phyloP scores from a whole-genome alignment of 2,113 vertebrate species.

The Siniperca chuatsi region DNA sequence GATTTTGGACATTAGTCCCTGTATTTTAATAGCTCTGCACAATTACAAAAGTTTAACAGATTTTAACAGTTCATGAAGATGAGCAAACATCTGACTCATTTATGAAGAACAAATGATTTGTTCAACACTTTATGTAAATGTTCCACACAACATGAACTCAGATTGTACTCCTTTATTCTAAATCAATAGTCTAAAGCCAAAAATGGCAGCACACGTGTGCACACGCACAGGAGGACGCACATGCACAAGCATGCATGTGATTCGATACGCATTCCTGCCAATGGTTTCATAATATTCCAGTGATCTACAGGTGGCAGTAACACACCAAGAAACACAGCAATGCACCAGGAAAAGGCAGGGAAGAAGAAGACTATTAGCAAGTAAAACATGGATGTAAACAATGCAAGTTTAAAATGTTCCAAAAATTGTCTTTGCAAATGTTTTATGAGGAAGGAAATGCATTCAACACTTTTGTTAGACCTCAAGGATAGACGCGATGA shows the following conservation, averaged over 20 bases:
- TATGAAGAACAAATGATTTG: background rate
- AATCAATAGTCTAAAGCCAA: background rate
- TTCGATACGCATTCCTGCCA: background rate
- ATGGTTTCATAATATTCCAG: background rate
- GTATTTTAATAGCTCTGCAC: background rate
- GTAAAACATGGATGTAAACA: background rate
- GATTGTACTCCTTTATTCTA: background rate
- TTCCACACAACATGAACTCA: background rate
- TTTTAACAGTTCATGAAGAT: background rate
- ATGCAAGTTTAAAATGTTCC: background rate
- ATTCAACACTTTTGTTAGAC: too few relatives aligned
- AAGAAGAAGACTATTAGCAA: too few relatives aligned
- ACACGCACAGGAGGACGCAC: too few relatives aligned
- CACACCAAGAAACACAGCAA: background rate
- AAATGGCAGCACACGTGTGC: background rate
- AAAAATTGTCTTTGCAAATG: too few relatives aligned
- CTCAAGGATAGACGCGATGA: too few relatives aligned
- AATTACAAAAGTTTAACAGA: background rate
- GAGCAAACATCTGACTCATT: background rate
- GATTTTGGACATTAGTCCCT: background rate
- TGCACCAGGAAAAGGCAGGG: background rate
- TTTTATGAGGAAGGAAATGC: background rate
- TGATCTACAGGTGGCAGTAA: conserved; percentile 9
- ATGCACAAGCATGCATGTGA: background rate
- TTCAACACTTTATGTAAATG: background rate